Base-by-base conservation (phyloP, 2,888 invertebrate genomes). In the Ectemnius cavifrons region DNA sequence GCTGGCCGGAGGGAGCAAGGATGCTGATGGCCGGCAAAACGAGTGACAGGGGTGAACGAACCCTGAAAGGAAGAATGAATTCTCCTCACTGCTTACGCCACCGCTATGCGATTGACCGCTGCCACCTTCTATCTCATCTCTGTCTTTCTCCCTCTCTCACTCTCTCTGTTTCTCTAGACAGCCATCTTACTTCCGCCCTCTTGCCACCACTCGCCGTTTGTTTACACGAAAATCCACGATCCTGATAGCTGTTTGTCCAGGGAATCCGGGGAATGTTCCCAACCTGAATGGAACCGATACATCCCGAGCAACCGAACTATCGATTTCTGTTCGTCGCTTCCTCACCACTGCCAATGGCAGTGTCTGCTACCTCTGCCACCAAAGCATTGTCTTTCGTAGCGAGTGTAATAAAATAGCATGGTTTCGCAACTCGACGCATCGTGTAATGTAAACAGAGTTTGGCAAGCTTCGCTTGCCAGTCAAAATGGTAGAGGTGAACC, bases 161-260 rank as follows among this genome's bases (percentile, higher is more conserved):
- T 23, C 23, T 23, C 3, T 23, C 23, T 3, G 3, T 23, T 23
- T 2, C 23, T 23, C 37, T 11, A 37, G 37, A 23, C 37, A 4
- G 37, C 37, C 37, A 11, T 11, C 37, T 37, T 37, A 37, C 37
- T 37, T 6, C 37, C 37, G 11, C 37, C 37, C 37, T 37, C 37
- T 37, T 11, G 37, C 37, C 37, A 11, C 37, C 37, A 37, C 37
- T 37, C 37, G 8, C 11, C 37, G 72, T 66, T 67, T 73, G 77
- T 78, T 73, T 78, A 67, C 77, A 67, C 58, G 69, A 74, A 71
- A 79, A 71, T 77, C 65, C 67, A 18, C 27, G 62, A 37, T 68
- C 68, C 69, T 68, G 79, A 70, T 76, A 76, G 73, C 63, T 80
- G 77, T 77, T 76, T 81, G 61, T 61, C 64, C 64, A 74, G 63